phyloP scores from a whole-genome alignment of 2,113 vertebrate genomes.

The Notechis scutatus region DNA sequence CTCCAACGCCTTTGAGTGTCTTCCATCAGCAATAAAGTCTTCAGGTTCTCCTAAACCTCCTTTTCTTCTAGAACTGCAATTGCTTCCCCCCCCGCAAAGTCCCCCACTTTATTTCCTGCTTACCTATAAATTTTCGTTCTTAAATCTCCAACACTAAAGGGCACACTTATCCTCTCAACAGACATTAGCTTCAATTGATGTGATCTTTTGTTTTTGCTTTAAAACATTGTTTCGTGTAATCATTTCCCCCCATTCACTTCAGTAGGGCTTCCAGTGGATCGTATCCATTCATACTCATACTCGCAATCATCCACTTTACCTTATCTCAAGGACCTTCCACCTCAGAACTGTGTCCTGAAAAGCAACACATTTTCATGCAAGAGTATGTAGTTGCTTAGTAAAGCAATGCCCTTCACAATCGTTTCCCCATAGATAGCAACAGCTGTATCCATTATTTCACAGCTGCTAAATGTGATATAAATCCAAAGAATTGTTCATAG shows the following conservation, averaged over 20 bases:
- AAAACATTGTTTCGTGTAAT: neutral
- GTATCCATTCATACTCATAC: neutral
- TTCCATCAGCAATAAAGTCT: neutral
- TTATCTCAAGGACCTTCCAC: neutral
- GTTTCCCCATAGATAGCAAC: slow-evolving; percentile 80
- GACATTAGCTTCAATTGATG: neutral
- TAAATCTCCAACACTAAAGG: neutral
- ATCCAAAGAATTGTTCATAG: slow-evolving; percentile 86
- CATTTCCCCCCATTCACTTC: neutral
- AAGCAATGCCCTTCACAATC: slow-evolving; percentile 64
- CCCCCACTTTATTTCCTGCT: neutral
- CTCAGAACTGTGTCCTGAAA: neutral
- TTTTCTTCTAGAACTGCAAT: neutral
- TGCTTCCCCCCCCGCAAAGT: neutral
- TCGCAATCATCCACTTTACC: neutral
- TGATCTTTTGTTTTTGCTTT: neutral
- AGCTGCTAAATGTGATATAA: slow-evolving; percentile 87
- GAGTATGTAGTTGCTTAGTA: slow-evolving; percentile 70
- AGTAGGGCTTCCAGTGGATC: neutral
- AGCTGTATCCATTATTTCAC: slow-evolving; percentile 82
- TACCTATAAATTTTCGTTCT: neutral
- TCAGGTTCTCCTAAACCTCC: neutral
- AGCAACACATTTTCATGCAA: slow-evolving; percentile 56
- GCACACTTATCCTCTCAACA: neutral
- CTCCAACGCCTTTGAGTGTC: neutral